These are phyloP conservation scores for Chrysolina haemoptera DNA, from an alignment of 2,888 invertebrate genomes.

Conservation along the genomic window DNA sequence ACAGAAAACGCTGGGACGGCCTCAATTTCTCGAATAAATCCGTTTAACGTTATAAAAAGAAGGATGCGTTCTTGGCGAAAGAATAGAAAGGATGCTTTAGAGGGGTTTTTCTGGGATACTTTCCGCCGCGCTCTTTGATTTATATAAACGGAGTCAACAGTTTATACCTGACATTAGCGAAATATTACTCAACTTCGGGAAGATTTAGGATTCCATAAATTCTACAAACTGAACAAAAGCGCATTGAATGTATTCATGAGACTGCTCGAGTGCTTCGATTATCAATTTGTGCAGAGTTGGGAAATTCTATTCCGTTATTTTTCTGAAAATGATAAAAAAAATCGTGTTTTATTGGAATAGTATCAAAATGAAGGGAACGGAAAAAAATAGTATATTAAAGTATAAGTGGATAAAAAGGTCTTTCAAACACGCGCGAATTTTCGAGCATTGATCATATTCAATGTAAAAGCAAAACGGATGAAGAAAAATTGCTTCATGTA, in stretches of 20 bases:
- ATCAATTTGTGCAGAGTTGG: too few species aligned
- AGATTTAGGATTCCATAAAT: conserved; percentile 37
- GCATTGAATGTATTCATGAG: conserved; percentile 31
- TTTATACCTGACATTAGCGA: conserved; percentile 35
- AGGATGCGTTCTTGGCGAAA: conserved; percentile 28
- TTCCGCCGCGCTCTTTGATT: conserved; percentile 10
- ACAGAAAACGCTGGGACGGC: conserved; percentile 23
- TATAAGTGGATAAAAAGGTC: too few species aligned
- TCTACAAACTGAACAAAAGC: conserved; percentile 28
- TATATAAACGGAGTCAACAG: conserved; percentile 28
- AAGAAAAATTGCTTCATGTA: too few species aligned
- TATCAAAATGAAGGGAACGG: too few species aligned
- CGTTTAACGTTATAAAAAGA: conserved; percentile 48
- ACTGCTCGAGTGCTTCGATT: conserved; percentile 3
- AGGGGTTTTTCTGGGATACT: conserved; percentile 25
- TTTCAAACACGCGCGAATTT: too few species aligned
- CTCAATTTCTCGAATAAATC: conserved; percentile 45
- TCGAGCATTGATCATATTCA: too few species aligned
- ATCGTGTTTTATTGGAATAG: too few species aligned
- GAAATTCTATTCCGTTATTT: too few species aligned
- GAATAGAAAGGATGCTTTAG: conserved; percentile 20
- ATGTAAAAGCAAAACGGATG: too few species aligned
- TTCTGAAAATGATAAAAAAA: too few species aligned
- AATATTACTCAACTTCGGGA: conserved; percentile 34
- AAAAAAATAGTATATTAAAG: too few species aligned